Evolutionary conservation across 1,140 invertebrate genomes (phyloP), one percentile per base, ranked within the genome.

Genomic region (Ceratina japonica): DNA sequence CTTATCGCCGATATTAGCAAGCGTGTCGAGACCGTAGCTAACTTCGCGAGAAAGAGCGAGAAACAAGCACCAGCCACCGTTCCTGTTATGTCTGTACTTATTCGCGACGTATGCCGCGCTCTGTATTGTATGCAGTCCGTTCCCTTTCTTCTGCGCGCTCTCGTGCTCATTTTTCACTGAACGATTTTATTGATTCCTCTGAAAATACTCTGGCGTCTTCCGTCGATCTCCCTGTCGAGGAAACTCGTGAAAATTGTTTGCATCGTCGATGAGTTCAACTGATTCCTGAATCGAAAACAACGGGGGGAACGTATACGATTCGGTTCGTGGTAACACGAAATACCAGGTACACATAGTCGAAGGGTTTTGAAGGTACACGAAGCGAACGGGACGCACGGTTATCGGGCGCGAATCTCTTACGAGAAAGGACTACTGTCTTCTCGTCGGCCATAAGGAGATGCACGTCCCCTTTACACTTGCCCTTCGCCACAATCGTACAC

Each of bases 361-460:
- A 79, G 71, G 62, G 71, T 73, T 79, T 79, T 66, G 63, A 80
- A 56, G 22, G n/a, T 61, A 49, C 54, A 56, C 49, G 73, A 62
- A 70, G 61, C 65, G 68, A 72, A 63, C 78, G 78, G 64, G 66
- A 22, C 59, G 58, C n/a, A 15, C 15, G 37, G 72, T 87, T 90
- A 90, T 90, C 89, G 72, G 66, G 61, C 73, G 83, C 79, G 78
- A 75, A 89, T 89, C 88, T 87, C 84, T 86, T 86, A 66, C 64
- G 77, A 75, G 73, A 66, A 69, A 78, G 80, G 80, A 88, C 85
- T 88, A 87, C 88, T 86, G 89, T 87, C 82, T 88, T 87, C 83
- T 72, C 77, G 44, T 73, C 79, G 31, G n/a, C 81, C 75, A 79
- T 84, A 85, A 89, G 79, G 84, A 82, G 86, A 87, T 86, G 82